phyloP scores from a whole-genome alignment of 2,797 vertebrate species.

The Schizopygopsis malacanthus region DNA sequence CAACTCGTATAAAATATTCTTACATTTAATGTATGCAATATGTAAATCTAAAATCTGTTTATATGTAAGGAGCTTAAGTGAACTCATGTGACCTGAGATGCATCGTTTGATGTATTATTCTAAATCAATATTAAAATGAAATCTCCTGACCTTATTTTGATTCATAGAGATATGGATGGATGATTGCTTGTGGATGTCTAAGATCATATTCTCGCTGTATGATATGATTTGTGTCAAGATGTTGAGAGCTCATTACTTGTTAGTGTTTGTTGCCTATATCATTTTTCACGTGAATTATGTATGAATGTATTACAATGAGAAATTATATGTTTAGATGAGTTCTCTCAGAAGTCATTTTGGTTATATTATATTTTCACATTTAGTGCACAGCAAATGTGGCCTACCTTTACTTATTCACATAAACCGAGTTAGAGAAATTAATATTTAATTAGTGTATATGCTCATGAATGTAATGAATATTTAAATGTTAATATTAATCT shows the following conservation, averaged over 20 bases:
- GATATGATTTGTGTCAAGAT: conserved; percentile 2
- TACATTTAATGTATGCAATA: conserved; percentile 9
- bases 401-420: neutral
- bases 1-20: neutral
- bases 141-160: neutral
- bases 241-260: neutral
- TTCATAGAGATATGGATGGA: neutral
- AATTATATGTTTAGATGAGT: conserved; percentile 17
- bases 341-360: neutral
- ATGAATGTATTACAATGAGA: conserved; percentile 7
- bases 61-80: neutral
- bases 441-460: conserved; percentile 21
- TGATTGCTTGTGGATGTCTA: neutral
- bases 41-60: conserved; percentile 18
- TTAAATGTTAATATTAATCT: neutral
- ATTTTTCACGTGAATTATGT: conserved; percentile 6
- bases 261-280: neutral
- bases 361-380: conserved; percentile 13
- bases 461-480: conserved; percentile 23
- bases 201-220: neutral
- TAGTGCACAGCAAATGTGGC: neutral
- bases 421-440: conserved; percentile 21
- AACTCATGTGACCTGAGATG: neutral
- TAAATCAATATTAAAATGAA: conserved; percentile 1
- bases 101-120: neutral